Base-by-base conservation (phyloP, 1,140 invertebrate species). In the Zelostemma sp. region DNA sequence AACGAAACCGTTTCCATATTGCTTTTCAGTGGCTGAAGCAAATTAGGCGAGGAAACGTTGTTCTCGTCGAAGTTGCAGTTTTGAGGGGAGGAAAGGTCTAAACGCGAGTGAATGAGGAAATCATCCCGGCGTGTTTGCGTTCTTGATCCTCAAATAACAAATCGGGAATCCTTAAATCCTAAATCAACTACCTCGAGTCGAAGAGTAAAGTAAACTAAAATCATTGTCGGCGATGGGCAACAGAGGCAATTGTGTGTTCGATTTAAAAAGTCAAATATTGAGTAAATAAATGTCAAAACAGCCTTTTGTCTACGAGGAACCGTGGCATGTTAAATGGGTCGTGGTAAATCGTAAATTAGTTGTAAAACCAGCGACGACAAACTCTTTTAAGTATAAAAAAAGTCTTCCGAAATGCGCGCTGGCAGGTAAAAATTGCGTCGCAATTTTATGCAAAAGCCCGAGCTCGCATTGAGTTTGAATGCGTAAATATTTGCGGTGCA, bases 181-280 rank as follows among this genome's bases (percentile, higher is more conserved):
- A 85, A 85, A 84, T 77, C 82, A 85, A 85, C 83, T 71, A 76
- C 64, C 53, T 60, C 31, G 50, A 78, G 71, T 62, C 69, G 43
- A 61, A 68, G 75, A 65, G 67, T 61, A 68, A 67, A 65, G 67
- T 61, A 68, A 67, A 68, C 66, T 77, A 73, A 84, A 84, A 84
- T 80, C 82, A 80, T 48, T 50, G 72, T 48, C 55, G 68, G 58
- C 48, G 40, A 14, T 41, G 33, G 47, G 45, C 58, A 55, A 46
- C 16, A 43, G 47, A 43, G 41, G 65, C 47, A 43, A 46, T 53
- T 55, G 51, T 40, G 53, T 41, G 71, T 73, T 72, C 71, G 65
- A 67, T 76, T 70, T 77, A 76, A 72, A 79, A 83, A 84, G 79
- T 80, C 77, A 82, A 85, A 83, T 79, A 80, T 77, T 81, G 59